Conservation (phyloP, 2,888 invertebrate genomes). For the Caenorhabditis becei region DNA sequence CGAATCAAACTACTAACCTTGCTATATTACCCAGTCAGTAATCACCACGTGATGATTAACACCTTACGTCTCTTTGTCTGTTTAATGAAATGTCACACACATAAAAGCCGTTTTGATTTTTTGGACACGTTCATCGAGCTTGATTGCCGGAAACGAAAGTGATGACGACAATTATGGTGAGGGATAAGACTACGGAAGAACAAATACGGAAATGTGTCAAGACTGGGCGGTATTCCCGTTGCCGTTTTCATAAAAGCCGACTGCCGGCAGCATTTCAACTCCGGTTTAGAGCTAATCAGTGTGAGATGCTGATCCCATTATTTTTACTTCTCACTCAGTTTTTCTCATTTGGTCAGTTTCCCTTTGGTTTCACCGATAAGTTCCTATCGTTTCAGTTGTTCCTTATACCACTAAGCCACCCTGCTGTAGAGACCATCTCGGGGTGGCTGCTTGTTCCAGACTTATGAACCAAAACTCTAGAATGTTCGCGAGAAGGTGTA, state of each 20-base stretch:
- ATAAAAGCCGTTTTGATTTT: conserved; percentile 41
- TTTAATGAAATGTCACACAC: conserved; percentile 48
- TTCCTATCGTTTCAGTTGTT: conserved; percentile 15
- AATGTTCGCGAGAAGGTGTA: conserved; percentile 71
- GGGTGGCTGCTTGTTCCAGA: conserved; percentile 68
- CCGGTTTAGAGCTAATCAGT: conserved; percentile 39
- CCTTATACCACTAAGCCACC: conserved; percentile 72
- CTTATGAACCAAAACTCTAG: conserved; percentile 66
- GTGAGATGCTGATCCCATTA: conserved; percentile 11
- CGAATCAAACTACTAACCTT: conserved; percentile 49
- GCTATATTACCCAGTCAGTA: conserved; percentile 55
- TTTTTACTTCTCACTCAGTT: conserved; percentile 24
- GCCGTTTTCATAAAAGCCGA: conserved; percentile 51
- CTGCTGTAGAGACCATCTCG: conserved; percentile 74
- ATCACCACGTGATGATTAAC: conserved; percentile 67
- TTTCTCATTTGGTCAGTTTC: conserved; percentile 23
- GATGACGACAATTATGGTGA: conserved; percentile 45
- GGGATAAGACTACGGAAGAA: conserved; percentile 43
- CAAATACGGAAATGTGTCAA: conserved; percentile 62
- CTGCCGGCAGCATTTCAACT: conserved; percentile 14
- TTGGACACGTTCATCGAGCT: conserved; percentile 30
- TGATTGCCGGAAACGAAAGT: conserved; percentile 45
- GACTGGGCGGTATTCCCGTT: conserved; percentile 41
- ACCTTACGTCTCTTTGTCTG: conserved; percentile 11
- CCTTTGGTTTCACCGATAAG: background rate